Conservation (phyloP, 2,888 invertebrate species). For the Pseudococcus viburni region DNA sequence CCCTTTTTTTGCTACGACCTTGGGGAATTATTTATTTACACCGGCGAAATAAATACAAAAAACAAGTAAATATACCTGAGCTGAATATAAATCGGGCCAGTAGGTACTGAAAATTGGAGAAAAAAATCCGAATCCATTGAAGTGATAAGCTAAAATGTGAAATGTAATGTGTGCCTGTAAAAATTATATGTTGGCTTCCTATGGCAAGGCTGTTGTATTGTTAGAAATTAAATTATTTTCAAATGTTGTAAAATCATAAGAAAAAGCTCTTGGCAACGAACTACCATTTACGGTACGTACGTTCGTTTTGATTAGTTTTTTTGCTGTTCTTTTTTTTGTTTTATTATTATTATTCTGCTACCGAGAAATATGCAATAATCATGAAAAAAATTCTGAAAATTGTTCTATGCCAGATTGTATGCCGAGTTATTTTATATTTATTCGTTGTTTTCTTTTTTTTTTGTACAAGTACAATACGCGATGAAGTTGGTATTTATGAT, state of each 20-base stretch:
- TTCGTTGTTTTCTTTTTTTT: conserved; percentile 21
- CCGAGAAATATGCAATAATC: conserved; percentile 62
- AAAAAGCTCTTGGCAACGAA: conserved; percentile 65
- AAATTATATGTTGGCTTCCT: conserved; percentile 43
- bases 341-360: conserved; percentile 50
- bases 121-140: conserved; percentile 26
- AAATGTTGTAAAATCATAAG: conserved; percentile 60
- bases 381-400: conserved; percentile 59
- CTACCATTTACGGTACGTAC: conserved; percentile 51
- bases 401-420: conserved; percentile 63
- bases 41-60: background rate
- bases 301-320: conserved; percentile 65
- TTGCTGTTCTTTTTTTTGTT: background rate
- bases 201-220: conserved; percentile 46
- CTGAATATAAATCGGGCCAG: background rate
- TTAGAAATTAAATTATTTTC: conserved; percentile 66
- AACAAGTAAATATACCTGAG: background rate
- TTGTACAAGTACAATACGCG: background rate
- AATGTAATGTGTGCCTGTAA: conserved; percentile 40
- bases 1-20: background rate
- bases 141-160: conserved; percentile 36
- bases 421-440: conserved; percentile 29
- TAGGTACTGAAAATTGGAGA: background rate
- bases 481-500: background rate
- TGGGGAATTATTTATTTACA: background rate